Evolutionary conservation across 2,113 vertebrate genomes (phyloP).

Genomic region (Echinops telfairi): DNA sequence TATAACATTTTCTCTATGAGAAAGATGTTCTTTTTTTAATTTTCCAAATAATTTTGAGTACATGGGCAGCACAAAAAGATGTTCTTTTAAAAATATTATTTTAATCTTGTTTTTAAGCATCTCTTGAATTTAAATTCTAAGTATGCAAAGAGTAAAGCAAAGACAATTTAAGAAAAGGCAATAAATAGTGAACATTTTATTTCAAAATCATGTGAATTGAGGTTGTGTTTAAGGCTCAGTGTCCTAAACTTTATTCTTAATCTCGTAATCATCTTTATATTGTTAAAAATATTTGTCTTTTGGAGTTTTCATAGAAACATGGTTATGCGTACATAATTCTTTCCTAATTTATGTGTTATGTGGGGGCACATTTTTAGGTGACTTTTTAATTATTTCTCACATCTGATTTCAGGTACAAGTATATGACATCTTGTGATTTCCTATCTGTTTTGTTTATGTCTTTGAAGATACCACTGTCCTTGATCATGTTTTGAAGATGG

Average conservation of each 20-base stretch:
- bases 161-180: constrained; percentile 61
- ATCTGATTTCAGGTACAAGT: constrained; percentile 73
- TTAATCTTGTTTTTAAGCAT: constrained; percentile 69
- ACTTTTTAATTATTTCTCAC: constrained; percentile 68
- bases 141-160: constrained; percentile 59
- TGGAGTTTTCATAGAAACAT: constrained; percentile 60
- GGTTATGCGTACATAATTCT: constrained; percentile 60
- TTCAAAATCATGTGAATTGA: constrained; percentile 68
- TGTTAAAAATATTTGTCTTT: constrained; percentile 59
- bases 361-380: constrained; percentile 65
- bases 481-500: constrained; percentile 75
- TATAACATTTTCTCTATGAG: no score
- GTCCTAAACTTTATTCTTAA: constrained; percentile 56
- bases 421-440: constrained; percentile 73
- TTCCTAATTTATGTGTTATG: constrained; percentile 62
- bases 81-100: constrained; percentile 65
- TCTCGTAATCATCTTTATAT: constrained; percentile 66
- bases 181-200: constrained; percentile 42
- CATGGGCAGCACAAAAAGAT: no score
- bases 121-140: constrained; percentile 67
- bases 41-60: no score
- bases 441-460: constrained; percentile 74
- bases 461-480: constrained; percentile 75
- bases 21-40: background rate
- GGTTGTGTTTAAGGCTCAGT: constrained; percentile 23